These are phyloP conservation scores for Hydrophis major DNA, from an alignment of 2,797 vertebrate species.

Conservation along the genomic window DNA sequence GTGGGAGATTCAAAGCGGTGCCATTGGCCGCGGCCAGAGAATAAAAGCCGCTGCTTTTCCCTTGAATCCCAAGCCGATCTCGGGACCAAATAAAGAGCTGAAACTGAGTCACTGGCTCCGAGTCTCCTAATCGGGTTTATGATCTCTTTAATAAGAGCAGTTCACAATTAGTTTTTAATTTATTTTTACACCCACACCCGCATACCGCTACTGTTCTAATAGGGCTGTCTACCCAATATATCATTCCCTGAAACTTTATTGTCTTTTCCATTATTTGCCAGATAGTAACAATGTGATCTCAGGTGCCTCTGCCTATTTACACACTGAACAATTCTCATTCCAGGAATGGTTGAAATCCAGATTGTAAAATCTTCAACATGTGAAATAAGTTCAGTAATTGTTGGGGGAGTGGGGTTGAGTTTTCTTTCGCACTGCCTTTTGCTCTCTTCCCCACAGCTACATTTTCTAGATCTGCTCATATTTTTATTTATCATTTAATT, in stretches of 20 bases:
- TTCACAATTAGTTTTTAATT: neutral
- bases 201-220: neutral
- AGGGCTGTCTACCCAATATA: neutral
- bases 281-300: neutral
- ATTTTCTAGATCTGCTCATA: neutral
- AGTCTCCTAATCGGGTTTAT: neutral
- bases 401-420: neutral
- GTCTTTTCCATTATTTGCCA: neutral
- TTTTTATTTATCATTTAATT: neutral
- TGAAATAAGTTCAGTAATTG: neutral
- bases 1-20: too few relatives aligned
- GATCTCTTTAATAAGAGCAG: neutral
- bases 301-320: neutral
- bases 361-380: neutral
- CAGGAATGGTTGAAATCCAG: neutral
- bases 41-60: too few relatives aligned
- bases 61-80: too few relatives aligned
- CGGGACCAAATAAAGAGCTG: too few relatives aligned
- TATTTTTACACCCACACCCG: neutral
- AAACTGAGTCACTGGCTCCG: too few relatives aligned
- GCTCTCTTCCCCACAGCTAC: neutral
- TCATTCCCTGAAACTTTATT: neutral
- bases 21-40: too few relatives aligned
- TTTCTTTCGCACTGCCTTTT: neutral
- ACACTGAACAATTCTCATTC: neutral